Percentiles rank a stretch among this genome's conserved stretches.
Evolutionary conservation across 2,113 vertebrate genomes (phyloP).

Genomic region (Gymnogyps californianus): DNA sequence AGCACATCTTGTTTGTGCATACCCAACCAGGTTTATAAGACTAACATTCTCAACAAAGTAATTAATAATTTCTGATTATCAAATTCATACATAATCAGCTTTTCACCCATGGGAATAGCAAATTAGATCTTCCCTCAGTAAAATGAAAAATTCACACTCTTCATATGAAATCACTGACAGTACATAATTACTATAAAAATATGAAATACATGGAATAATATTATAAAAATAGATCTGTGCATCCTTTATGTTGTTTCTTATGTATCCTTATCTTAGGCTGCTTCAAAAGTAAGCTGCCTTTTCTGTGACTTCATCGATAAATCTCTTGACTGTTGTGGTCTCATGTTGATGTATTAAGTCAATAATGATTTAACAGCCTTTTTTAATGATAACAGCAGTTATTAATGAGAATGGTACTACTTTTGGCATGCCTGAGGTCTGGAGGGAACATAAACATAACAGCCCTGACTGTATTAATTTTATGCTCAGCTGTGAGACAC

Average conservation of each 20-base stretch:
- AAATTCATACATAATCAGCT: not conserved
- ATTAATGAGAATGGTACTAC: not conserved
- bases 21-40: not conserved
- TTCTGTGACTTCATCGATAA: not conserved
- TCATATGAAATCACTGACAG: not conserved
- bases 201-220: not conserved
- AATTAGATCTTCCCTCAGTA: not conserved
- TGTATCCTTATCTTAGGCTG: not conserved
- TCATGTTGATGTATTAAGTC: not conserved
- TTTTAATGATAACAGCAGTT: not conserved
- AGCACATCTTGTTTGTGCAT: not conserved
- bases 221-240: not conserved
- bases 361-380: not conserved
- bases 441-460: not conserved
- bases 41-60: not conserved
- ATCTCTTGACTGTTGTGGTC: not conserved
- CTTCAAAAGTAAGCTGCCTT: not conserved
- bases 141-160: not conserved
- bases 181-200: not conserved
- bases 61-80: not conserved
- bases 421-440: not conserved
- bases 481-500: not conserved
- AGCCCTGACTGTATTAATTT: not conserved
- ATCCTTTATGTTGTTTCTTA: not conserved
- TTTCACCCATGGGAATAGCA: not conserved